Base-by-base conservation (phyloP, 2,888 invertebrate species). In the Pheosia gnoma region DNA sequence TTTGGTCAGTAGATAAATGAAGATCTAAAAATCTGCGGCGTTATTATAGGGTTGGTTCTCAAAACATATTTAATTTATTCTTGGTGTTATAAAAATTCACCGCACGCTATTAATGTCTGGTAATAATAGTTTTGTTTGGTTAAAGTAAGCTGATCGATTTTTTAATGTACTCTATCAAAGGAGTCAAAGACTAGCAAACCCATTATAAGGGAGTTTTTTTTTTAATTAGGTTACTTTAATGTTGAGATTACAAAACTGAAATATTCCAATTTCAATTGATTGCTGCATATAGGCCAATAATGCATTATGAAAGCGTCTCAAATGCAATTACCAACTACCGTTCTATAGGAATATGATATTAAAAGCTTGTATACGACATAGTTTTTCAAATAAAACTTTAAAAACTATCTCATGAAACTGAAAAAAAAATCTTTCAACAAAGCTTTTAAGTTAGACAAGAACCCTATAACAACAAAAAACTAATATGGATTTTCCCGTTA, bases 331-430 rank as follows among this genome's bases (percentile, higher is more conserved):
- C n/a, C 25, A 51, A 39, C 55, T 37, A 25, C 25, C 25, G 25
- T 25, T 25, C 25, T 25, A 8, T 39, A 55, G 13, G 13, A 55
- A 55, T 13, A 55, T 55, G 6, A 13, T 13, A 39, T 55, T 55
- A 5, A 55, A 55, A 39, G 10, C 39, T 54, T 55, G 55, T 55
- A 39, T 39, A 55, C 39, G 38, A 52, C 13, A 57, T 36, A 53
- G 25, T 54, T 36, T 61, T 61, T 63, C 57, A 61, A 60, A 59
- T 55, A 59, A 61, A 13, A 53, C 54, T 55, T 54, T 55, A 52
- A 43, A 13, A n/a, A 53, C 37, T 37, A 39, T 10, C 13, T 52
- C 55, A 61, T 57, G 45, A 59, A 57, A 37, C 59, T 37, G 51
- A 55, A 39, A 39, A 39, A n/a, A 39, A 39, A 39, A 39, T 39